A percentile compares a stretch with the other conserved stretches of the same genome.
These are phyloP conservation scores for Heterocephalus glaber DNA, from an alignment of 2,113 vertebrate genomes.

Conservation along the genomic window DNA sequence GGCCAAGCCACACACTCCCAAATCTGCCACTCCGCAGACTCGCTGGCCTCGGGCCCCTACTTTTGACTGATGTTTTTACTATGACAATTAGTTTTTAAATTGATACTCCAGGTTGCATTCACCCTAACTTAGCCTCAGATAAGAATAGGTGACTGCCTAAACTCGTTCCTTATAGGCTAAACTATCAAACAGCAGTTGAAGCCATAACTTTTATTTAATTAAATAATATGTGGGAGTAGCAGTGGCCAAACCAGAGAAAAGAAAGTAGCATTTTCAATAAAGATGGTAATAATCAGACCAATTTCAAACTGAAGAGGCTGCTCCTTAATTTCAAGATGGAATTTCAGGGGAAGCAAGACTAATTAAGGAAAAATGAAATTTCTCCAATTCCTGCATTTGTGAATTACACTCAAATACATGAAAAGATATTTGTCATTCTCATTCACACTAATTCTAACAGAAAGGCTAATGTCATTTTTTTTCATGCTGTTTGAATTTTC, in stretches of 20 bases:
- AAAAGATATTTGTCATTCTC: not conserved
- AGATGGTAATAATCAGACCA: not conserved
- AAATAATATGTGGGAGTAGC: not conserved
- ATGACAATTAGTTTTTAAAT: slow-evolving; percentile 27
- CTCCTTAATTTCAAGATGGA: slow-evolving; percentile 37
- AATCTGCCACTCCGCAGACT: not conserved
- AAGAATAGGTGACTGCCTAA: not conserved
- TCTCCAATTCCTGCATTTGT: not conserved
- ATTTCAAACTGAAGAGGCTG: not conserved
- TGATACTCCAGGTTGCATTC: not conserved
- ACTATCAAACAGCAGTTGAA: slow-evolving; percentile 17
- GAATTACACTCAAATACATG: not conserved
- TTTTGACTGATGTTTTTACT: not conserved
- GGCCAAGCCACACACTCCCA: not conserved
- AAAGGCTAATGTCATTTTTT: not conserved
- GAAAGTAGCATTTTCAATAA: not conserved
- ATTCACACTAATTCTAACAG: not conserved
- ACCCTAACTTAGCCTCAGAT: not conserved
- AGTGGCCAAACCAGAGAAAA: not conserved
- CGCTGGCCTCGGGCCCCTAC: not conserved
- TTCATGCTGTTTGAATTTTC: slow-evolving; percentile 2
- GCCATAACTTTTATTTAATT: slow-evolving; percentile 19
- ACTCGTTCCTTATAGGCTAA: not conserved
- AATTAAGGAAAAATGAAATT: slow-evolving; percentile 48
- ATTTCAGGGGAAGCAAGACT: slow-evolving; percentile 25